Evolutionary conservation across 2,113 vertebrate species (phyloP).

Genomic region (Cephalopholis sonnerati): DNA sequence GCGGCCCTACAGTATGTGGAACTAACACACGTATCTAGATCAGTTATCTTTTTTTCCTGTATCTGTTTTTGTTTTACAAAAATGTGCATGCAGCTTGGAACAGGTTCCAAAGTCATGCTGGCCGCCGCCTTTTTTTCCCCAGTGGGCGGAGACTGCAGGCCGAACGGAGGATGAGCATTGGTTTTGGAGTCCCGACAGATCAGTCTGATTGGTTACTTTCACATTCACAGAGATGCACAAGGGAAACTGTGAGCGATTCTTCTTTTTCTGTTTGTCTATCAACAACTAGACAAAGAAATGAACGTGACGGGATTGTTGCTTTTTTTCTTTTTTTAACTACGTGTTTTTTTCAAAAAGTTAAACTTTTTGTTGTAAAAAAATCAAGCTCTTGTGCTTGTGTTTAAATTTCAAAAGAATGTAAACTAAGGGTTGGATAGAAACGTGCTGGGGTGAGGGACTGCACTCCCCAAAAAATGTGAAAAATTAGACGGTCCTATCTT

Average conservation of each 20-base stretch:
- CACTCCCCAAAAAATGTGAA: slow-evolving; percentile 87
- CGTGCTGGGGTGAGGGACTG: slow-evolving; percentile 83
- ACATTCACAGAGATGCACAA: slow-evolving; percentile 88
- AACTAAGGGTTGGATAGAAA: slow-evolving; percentile 88
- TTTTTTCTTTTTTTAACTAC: slow-evolving; percentile 67
- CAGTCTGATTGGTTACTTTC: slow-evolving; percentile 82
- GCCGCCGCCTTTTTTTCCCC: slow-evolving; percentile 60
- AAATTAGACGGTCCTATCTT: slow-evolving; percentile 81
- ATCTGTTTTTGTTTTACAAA: slow-evolving; percentile 87
- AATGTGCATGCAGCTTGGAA: slow-evolving; percentile 98
- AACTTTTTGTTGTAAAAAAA: slow-evolving; percentile 91
- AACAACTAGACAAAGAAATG: slow-evolving; percentile 82
- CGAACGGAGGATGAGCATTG: slow-evolving; percentile 86
- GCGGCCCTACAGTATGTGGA: slow-evolving; percentile 94
- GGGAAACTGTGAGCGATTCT: slow-evolving; percentile 76
- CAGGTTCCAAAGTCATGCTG: slow-evolving; percentile 93
- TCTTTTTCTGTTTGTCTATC: slow-evolving; percentile 47
- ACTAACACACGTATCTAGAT: slow-evolving; percentile 94
- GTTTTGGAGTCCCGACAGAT: slow-evolving; percentile 82
- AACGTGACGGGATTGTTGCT: slow-evolving; percentile 70
- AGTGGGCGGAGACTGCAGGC: slow-evolving; percentile 87
- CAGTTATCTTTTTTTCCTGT: slow-evolving; percentile 86
- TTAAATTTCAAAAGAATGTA: slow-evolving; percentile 88
- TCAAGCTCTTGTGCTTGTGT: slow-evolving; percentile 96
- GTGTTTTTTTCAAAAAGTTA: slow-evolving; percentile 86